These are phyloP conservation scores for Ondatra zibethicus DNA, from an alignment of 2,113 vertebrate genomes.

Conservation along the genomic window DNA sequence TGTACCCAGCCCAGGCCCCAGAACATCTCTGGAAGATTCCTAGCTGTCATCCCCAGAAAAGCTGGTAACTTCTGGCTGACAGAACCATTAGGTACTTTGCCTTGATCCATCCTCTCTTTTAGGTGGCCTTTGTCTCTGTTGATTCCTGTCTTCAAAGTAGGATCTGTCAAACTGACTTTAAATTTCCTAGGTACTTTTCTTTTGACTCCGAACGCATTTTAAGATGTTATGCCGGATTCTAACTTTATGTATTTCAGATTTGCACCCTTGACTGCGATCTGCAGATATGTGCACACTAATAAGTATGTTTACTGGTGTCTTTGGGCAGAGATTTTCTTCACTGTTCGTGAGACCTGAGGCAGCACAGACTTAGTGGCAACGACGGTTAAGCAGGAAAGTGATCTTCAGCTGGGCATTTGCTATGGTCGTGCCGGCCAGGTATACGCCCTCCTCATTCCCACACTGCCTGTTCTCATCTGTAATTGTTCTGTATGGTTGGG, in stretches of 20 bases:
- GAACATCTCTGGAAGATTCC: not conserved
- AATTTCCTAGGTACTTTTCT: not conserved
- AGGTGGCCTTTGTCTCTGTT: not conserved
- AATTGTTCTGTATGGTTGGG: not conserved
- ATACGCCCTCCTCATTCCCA: not conserved
- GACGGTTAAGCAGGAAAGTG: no score
- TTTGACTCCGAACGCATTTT: not conserved
- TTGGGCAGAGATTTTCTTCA: not conserved
- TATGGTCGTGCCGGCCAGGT: not conserved
- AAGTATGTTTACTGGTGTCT: no score
- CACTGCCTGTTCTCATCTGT: not conserved
- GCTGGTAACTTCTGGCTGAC: rapidly evolving
- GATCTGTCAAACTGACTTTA: not conserved
- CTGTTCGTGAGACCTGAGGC: rapidly evolving
- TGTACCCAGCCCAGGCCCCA: not conserved
- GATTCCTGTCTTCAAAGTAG: not conserved
- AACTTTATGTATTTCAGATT: no score
- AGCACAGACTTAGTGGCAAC: not conserved
- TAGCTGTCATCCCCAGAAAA: not conserved
- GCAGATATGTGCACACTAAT: not conserved
- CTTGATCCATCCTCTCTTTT: rapidly evolving
- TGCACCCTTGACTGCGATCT: not conserved
- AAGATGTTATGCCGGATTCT: rapidly evolving
- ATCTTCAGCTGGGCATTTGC: no score
- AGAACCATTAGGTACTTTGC: rapidly evolving